Conservation (phyloP, 2,113 vertebrate species). For the Corythoichthys haematopterus region DNA sequence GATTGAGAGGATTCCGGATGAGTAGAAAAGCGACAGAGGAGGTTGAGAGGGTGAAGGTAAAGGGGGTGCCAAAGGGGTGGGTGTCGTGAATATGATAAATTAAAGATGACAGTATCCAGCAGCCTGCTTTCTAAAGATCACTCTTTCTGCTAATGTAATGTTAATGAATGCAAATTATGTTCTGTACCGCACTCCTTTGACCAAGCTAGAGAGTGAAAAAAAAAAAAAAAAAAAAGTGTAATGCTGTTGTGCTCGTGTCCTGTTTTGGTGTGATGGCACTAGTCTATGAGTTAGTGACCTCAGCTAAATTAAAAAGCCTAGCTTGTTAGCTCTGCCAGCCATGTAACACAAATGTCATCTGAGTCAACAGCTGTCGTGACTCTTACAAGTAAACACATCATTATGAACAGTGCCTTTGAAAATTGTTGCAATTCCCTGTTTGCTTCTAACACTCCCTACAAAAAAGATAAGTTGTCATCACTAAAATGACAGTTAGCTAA, state of each 20-base stretch:
- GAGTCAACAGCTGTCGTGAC: background rate
- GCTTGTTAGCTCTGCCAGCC: background rate
- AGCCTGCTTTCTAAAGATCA: constrained; percentile 70
- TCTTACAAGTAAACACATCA: background rate
- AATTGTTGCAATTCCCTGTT: background rate
- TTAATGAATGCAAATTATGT: constrained; percentile 74
- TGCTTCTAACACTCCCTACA: background rate
- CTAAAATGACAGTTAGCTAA: background rate
- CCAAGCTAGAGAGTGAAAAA: constrained; percentile 30
- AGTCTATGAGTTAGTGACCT: constrained; percentile 30
- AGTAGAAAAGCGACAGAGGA: constrained; percentile 12
- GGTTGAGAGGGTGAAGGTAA: constrained; percentile 28
- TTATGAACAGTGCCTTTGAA: background rate
- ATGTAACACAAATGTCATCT: constrained; percentile 1
- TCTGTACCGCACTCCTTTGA: constrained; percentile 64
- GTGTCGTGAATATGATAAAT: constrained; percentile 67
- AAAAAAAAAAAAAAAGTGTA: background rate
- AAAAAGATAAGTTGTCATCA: background rate
- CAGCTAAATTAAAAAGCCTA: constrained; percentile 29
- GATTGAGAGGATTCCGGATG: constrained; percentile 8
- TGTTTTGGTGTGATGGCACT: constrained; percentile 14
- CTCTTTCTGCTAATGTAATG: constrained; percentile 71
- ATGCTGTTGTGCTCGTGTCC: constrained; percentile 1
- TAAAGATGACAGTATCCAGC: constrained; percentile 71
- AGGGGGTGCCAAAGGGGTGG: constrained; percentile 28